Evolutionary conservation across 2,888 invertebrate species (phyloP), one percentile per base, ranked within the genome.

Genomic region (Tipula lateralis): DNA sequence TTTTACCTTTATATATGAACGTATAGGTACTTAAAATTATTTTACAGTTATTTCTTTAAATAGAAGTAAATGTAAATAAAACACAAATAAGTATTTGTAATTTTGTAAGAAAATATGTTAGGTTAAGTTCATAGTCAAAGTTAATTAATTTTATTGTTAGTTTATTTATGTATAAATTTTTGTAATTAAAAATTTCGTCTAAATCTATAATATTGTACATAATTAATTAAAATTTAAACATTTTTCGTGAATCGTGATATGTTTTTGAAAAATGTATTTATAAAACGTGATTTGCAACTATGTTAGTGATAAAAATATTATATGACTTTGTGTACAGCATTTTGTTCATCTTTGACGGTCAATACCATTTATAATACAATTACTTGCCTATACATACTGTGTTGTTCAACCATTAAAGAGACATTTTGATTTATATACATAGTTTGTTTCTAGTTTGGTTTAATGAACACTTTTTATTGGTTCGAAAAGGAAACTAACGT

Each of bases 41-140:
- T 66, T 66, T 66, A 66, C 66, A 6, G 66, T 66, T 66, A 66
- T 66, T 66, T 66, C 66, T 66, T 24, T 66, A 66, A 66, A 66
- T 66, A 66, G 66, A 66, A 66, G 19, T 66, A 66, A 66, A 24
- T 66, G 16, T 16, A 66, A 24, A 66, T 66, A 66, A 66, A 66
- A 66, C 16, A 66, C 66, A 66, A 66, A 66, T 44, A 66, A 24
- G n/a, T 44, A n/a, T 39, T 9, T 36, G 36, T 36, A 36, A 9
- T 16, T 50, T 16, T 16, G 1, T 44, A 44, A 16, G 24, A 66
- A 66, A 66, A 66, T 24, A 32, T 66, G 66, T 66, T 66, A 66
- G 66, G 66, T 66, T 66, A 66, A 66, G 66, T 66, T 66, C 66
- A 66, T 66, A 66, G 24, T 24, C 24, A 66, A 66, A 66, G 44